Evolutionary conservation across 2,888 invertebrate species (phyloP), one percentile per base, ranked within the genome.

Genomic region (Orchestes rusci): DNA sequence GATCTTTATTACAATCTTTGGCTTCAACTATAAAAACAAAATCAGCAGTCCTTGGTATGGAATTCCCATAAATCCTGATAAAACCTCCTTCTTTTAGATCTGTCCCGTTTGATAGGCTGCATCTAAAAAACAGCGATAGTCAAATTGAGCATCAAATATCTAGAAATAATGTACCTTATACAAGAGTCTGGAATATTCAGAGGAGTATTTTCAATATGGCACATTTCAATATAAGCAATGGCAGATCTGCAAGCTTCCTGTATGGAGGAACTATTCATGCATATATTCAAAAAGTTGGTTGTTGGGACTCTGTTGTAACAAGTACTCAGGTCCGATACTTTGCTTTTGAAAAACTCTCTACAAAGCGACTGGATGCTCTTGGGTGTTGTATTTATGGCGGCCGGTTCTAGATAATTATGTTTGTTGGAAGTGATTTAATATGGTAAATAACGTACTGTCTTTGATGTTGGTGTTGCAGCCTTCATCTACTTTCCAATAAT

Each of bases 1-100:
- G 65, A 54, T 83, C 78, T 51, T 72, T 72, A 69, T 93, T 94
- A 65, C 94, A 94, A 3, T 73, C 70, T 55, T 85, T 84, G 2
- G 91, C 89, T 61, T 95, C 93, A 1, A 94, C 75, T 39, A 95
- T 79, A 65, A 95, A 88, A 39, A 94, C 87, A 0, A 93, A 74
- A 67, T 95, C 95, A 2, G 84, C 82, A 3, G 86, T 83, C 51
- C 70, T 73, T 0, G 81, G 82, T 4, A 82, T 71, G 15, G 67
- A 62, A 10, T 66, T 59, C 23, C 74, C 75, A 33, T 76, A 70
- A n/a, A 88, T 65, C 40, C 76, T 74, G 39, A 80, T 71, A 65
- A 86, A 84, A 5, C 81, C 77, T 2, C 90, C 88, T 64, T 91
- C 91, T 10, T 79, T 74, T 15, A 90, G 74, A 28, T 73, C 68